Evolutionary conservation across 2,113 vertebrate genomes (phyloP), one percentile per base, ranked within the genome.

Genomic region (Rhineura floridana): DNA sequence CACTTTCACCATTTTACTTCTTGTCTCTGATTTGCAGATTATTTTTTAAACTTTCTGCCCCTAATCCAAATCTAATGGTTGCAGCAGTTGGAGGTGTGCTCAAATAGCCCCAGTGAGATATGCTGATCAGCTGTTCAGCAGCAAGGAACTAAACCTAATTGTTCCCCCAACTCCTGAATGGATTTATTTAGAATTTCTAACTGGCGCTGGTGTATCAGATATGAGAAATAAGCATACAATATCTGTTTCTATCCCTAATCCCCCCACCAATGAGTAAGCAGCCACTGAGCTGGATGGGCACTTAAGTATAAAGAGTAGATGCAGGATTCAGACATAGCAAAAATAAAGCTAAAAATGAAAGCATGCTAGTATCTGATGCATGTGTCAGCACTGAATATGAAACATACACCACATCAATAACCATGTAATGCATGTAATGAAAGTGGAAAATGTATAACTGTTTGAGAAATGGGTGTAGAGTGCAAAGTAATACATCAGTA

Each of bases 391-490:
- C 19, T 42, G 52, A 62, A 59, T 39, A n/a, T 59, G 79, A 81
- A 42, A 25, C n/a, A 62, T 39, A 42, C 23, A 76, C 73, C 42
- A 42, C 12, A 76, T 76, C 73, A 76, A 44, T 55, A 79, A 55
- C 48, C 5, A 79, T 30, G 9, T 79, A 33, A 33, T 11, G n/a
- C 36, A 0, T 62, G 28, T 9, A 19, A 79, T 89, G 55, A 88
- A 89, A 86, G 48, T 0, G 0, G 19, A 48, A 48, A 33, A 81
- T 65, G 10, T 91, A 82, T 63, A 90, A 33, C 77, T 65, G 17
- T 0, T 93, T 95, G 79, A 87, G 86, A 81, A 36, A 33, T 90
- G 59, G 72, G n/a, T 81, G 52, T 87, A 86, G 87, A 89, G 44
- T 48, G 19, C 78, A 89, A 83, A 81, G 36, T 84, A 88, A 88